A percentile compares a stretch with the other conserved stretches of the same genome.
These are phyloP conservation scores for Dallia pectoralis DNA, from an alignment of 2,797 vertebrate genomes.

Conservation along the genomic window DNA sequence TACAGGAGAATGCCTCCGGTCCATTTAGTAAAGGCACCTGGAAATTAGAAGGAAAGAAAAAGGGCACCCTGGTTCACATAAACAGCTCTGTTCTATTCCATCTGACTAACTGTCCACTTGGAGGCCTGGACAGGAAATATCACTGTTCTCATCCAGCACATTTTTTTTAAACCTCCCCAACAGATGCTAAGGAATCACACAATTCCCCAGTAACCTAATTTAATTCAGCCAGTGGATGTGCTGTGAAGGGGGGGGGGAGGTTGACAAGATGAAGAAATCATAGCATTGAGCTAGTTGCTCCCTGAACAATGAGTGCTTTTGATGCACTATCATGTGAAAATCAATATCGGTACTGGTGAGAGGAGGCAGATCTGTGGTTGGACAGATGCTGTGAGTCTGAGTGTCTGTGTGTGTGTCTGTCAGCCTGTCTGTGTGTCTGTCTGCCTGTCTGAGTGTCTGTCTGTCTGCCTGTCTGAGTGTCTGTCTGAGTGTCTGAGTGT, in stretches of 20 bases:
- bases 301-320: slow-evolving; percentile 61
- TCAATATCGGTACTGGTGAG: slow-evolving; percentile 35
- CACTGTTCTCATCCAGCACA: neutral
- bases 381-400: neutral
- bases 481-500: no score
- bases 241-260: slow-evolving; percentile 24
- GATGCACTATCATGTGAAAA: slow-evolving; percentile 64
- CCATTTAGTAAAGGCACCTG: slow-evolving; percentile 82
- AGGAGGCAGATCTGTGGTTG: neutral
- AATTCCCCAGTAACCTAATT: slow-evolving; percentile 64
- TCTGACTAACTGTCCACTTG: neutral
- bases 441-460: no score
- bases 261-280: slow-evolving; percentile 50
- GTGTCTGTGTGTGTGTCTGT: neutral
- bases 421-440: neutral
- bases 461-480: no score
- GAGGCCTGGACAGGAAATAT: slow-evolving; percentile 10
- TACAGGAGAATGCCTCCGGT: slow-evolving; percentile 73
- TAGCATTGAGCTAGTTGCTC: slow-evolving; percentile 40
- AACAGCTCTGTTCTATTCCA: neutral
- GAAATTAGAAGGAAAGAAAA: slow-evolving; percentile 60
- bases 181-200: slow-evolving; percentile 53
- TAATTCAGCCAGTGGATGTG: slow-evolving; percentile 56
- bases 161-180: slow-evolving; percentile 24
- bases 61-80: slow-evolving; percentile 23